Evolutionary conservation across 2,888 invertebrate species (phyloP).

Genomic region (Thecocarcelia acutangulata): DNA sequence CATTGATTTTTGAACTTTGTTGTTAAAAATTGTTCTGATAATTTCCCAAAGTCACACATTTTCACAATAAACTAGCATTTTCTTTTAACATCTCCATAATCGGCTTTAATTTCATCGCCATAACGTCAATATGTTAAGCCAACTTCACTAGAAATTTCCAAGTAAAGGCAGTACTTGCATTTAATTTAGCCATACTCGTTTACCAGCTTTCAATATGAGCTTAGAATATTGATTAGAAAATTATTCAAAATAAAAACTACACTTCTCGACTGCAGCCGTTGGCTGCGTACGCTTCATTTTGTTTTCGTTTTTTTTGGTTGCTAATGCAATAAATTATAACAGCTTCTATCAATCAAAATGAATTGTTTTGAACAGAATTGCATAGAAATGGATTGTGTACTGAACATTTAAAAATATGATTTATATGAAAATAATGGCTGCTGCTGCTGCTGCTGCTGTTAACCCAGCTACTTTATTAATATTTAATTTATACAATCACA

Average conservation of each 20-base stretch:
- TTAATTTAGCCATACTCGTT: conserved; percentile 3
- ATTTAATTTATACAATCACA: conserved; percentile 52
- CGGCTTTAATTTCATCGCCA: conserved; percentile 10
- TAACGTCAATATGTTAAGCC: background rate
- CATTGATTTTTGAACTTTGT: no score
- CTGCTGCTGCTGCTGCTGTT: conserved; percentile 16
- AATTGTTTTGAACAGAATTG: conserved; percentile 37
- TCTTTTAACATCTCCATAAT: background rate
- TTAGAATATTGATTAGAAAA: conserved; percentile 65
- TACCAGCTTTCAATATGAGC: conserved; percentile 37
- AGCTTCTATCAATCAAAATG: conserved; percentile 66
- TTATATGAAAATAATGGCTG: conserved; percentile 60
- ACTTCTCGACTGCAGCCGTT: background rate
- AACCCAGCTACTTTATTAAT: conserved; percentile 40
- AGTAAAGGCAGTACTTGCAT: background rate
- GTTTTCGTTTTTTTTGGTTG: background rate
- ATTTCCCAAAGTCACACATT: no score
- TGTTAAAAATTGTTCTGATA: no score
- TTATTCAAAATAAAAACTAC: conserved; percentile 41
- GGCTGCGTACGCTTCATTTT: background rate
- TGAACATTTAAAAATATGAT: conserved; percentile 54
- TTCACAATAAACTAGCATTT: no score
- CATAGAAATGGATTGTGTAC: conserved; percentile 29
- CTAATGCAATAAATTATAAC: conserved; percentile 64
- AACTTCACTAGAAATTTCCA: conserved; percentile 16